Percentiles rank a stretch among this genome's conserved stretches.
Conservation (phyloP, 2,113 vertebrate species). For the Rallus limicola region DNA sequence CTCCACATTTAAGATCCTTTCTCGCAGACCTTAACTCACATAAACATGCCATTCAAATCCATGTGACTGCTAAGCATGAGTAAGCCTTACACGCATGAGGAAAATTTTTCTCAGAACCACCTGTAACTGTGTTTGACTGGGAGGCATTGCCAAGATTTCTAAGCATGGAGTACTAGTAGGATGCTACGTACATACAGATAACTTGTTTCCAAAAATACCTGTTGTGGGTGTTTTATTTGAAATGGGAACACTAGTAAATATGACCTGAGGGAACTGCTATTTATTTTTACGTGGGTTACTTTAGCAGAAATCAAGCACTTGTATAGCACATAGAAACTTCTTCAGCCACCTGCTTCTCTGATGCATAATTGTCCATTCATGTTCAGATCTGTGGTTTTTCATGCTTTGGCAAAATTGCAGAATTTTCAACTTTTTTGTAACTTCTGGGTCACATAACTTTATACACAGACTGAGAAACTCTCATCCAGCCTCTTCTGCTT, state of each 20-base stretch:
- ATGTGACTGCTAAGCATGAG: neutral
- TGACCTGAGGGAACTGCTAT: constrained; percentile 6
- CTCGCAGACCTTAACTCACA: neutral
- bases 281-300: constrained; percentile 23
- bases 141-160: constrained; percentile 12
- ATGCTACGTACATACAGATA: neutral
- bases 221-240: constrained; percentile 45
- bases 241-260: constrained; percentile 37
- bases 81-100: neutral
- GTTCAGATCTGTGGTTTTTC: neutral
- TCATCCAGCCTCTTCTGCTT: neutral
- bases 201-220: constrained; percentile 43
- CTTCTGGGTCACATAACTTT: neutral
- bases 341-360: neutral
- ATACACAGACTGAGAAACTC: neutral
- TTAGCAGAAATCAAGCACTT: neutral
- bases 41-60: neutral
- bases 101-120: neutral
- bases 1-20: neutral
- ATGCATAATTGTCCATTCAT: neutral
- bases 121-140: neutral
- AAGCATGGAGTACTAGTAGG: neutral
- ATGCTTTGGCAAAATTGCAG: neutral
- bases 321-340: neutral
- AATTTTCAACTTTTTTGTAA: neutral